Evolutionary conservation across 2,888 invertebrate genomes (phyloP), one percentile per base, ranked within the genome.

Genomic region (Oscheius onirici): DNA sequence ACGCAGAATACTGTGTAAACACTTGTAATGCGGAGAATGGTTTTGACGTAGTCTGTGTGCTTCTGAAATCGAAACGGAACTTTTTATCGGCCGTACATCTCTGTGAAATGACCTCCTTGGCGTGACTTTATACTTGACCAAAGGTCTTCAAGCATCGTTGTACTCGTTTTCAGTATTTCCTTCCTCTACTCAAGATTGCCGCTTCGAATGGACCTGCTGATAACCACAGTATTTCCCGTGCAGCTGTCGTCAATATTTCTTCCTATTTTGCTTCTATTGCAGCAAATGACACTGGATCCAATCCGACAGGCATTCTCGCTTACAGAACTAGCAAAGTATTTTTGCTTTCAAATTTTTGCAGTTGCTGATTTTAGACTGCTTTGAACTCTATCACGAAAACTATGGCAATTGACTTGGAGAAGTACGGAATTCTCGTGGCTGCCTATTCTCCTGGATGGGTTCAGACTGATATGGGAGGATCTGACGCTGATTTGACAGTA

Each of bases 361-460:
- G n/a, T 10, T 8, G 28, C 3, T 15, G 11, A 11, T 43, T 60
- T 49, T n/a, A 63, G 63, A 49, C 63, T 24, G 67, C 67, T 24
- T 13, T 68, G 43, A 68, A 68, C 55, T 55, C 57, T 15, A 46
- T 68, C 11, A 57, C 55, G 17, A 68, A 57, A 24, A 46, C 46
- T 11, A 54, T 68, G 46, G 34, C 67, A 0, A 28, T 55, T n/a
- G 67, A 68, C 34, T 26, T 68, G 15, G 24, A 28, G 3, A 17
- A 15, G 0, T 26, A 68, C 26, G 44, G 52, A 24, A 68, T 68
- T 26, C 17, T 68, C 15, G 41, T 55, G n/a, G 54, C 26, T 24
- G 55, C 26, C n/a, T 68, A 43, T 24, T 57, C 34, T 6, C 67
- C 67, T 17, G 67, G 67, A 68, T 68, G 67, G 67, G 67, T 68